Base-by-base conservation (phyloP, 2,797 vertebrate genomes). In the Balearica regulorum region DNA sequence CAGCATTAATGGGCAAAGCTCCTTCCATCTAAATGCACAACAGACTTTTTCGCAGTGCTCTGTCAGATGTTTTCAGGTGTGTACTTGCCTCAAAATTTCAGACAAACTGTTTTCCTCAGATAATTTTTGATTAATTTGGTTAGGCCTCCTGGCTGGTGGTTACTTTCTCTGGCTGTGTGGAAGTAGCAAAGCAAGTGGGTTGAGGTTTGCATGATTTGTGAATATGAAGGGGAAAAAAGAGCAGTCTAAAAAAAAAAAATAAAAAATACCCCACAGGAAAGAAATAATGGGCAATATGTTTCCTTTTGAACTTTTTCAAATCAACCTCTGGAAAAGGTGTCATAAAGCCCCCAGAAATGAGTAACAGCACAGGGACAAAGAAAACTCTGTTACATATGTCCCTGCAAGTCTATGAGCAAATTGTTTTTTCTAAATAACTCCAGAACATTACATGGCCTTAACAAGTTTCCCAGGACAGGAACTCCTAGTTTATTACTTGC, bases 401-500 rank as follows among this genome's bases (percentile, higher is more conserved):
- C 98, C 98, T 98, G 97, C 98, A 98, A 98, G 97, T 98, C 98
- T 98, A 98, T 98, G 98, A 99, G 96, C 94, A 97, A 97, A 97
- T 98, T 98, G 98, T 98, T 98, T 98, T 98, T 98, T 98, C 97
- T 97, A 99, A 99, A 99, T 99, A 99, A 99, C 98, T 98, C 96
- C 96, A 97, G 97, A 98, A 98, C 97, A 98, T 98, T 98, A 98
- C 98, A 98, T 97, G 97, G 97, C 97, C 93, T 98, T 98, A 98
- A 98, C 98, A 98, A 99, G 98, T 99, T 99, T 99, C 99, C 99
- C 99, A 99, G 99, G 99, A 99, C 98, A 98, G 98, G 98, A 99
- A 98, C 99, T 98, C 96, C 97, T 97, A 98, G 98, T 99, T 99
- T 99, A 99, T 99, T 98, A 98, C 98, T 98, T 98, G 98, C 98